A percentile compares a stretch with the other conserved stretches of the same genome.
Evolutionary conservation across 2,797 vertebrate genomes (phyloP).

Genomic region (Erethizon dorsatum): DNA sequence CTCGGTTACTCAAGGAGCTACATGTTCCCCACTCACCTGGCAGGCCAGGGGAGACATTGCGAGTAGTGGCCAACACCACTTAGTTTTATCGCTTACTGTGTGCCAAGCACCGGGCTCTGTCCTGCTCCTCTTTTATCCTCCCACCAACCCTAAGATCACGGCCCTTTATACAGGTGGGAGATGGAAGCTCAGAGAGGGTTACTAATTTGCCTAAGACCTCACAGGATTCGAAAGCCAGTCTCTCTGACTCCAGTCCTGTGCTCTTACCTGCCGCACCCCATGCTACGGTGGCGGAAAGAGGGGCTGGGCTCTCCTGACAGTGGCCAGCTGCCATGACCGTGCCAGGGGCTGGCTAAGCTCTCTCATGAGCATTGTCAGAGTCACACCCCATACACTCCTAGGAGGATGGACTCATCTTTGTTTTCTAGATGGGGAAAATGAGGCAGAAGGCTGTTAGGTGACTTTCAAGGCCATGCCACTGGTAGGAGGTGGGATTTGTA

Average conservation of each 20-base stretch:
- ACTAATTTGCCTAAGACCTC: not conserved
- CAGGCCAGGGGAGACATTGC: not conserved
- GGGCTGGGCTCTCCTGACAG: not conserved
- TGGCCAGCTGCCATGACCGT: fast-evolving
- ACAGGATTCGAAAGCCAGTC: not conserved
- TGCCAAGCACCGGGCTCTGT: not conserved
- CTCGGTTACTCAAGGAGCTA: not conserved
- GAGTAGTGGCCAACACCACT: fast-evolving
- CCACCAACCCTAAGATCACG: no score
- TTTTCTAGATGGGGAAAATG: conserved; percentile 39
- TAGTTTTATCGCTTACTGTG: fast-evolving
- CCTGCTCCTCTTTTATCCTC: not conserved
- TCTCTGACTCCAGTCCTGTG: not conserved
- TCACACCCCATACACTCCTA: not conserved
- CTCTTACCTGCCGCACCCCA: fast-evolving
- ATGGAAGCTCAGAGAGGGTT: not conserved
- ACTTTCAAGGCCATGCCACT: not conserved
- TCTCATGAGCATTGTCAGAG: fast-evolving
- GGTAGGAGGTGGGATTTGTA: not conserved
- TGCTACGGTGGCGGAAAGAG: not conserved
- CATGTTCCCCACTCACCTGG: not conserved
- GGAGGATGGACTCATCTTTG: not conserved
- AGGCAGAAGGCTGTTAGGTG: not conserved
- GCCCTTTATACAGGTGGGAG: not conserved
- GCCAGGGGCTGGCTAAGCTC: fast-evolving